A percentile compares a stretch with the other conserved stretches of the same genome.
phyloP scores from a whole-genome alignment of 2,888 invertebrate species.

The Synanthedon andrenaeformis region DNA sequence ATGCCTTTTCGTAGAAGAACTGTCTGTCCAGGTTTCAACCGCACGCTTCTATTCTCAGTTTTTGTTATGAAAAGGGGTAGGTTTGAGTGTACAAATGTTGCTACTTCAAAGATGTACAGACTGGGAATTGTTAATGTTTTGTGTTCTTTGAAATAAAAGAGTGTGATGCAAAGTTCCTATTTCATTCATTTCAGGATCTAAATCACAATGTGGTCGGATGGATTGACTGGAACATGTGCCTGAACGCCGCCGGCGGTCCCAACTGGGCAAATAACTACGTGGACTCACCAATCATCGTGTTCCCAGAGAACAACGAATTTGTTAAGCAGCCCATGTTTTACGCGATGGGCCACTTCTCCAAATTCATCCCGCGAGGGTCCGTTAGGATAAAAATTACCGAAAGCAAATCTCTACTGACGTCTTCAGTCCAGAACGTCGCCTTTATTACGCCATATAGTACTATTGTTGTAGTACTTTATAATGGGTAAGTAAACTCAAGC shows the following conservation, averaged over 20 bases:
- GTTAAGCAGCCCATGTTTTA: slow-evolving; percentile 94
- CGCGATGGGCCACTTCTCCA: slow-evolving; percentile 84
- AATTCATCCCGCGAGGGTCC: slow-evolving; percentile 76
- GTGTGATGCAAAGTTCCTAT: too few species aligned
- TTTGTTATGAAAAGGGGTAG: too few species aligned
- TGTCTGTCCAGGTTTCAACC: too few species aligned
- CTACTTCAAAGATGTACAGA: too few species aligned
- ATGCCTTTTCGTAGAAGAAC: too few species aligned
- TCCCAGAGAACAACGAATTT: slow-evolving; percentile 72
- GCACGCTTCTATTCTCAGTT: too few species aligned
- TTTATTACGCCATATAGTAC: slow-evolving; percentile 7
- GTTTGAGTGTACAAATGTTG: too few species aligned
- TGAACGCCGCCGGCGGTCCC: slow-evolving; percentile 83
- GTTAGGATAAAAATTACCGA: slow-evolving; percentile 21
- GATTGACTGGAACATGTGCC: slow-evolving; percentile 92
- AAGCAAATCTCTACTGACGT: slow-evolving; percentile 8
- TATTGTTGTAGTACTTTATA: slow-evolving; percentile 6
- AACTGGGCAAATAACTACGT: slow-evolving; percentile 82
- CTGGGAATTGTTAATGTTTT: too few species aligned
- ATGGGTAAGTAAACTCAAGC: not conserved
- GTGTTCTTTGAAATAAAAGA: too few species aligned
- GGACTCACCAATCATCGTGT: slow-evolving; percentile 78
- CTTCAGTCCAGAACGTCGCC: slow-evolving; percentile 18
- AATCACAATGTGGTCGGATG: slow-evolving; percentile 83
- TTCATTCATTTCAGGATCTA: slow-evolving; percentile 67